Base-by-base conservation (phyloP, 2,888 invertebrate genomes). In the Habroteleia sp. region DNA sequence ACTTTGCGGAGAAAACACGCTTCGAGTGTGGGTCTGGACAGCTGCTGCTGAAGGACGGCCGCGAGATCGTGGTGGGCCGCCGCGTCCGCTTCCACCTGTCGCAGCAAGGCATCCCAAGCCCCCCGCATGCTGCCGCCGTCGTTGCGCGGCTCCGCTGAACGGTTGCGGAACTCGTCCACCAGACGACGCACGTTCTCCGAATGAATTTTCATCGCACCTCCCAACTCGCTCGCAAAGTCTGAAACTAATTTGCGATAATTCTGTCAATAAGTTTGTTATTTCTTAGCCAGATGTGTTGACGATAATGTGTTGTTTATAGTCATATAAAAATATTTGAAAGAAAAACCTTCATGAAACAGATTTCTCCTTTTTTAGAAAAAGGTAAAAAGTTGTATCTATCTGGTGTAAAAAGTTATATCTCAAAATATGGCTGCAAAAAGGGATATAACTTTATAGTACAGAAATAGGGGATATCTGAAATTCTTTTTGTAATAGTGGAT, bases 71-170 rank as follows among this genome's bases (percentile, higher is more conserved):
- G 93, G 10, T 95, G 94, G 39, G 95, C 93, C 85, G 95, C 92
- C 11, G 96, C 95, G 87, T 97, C 96, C 29, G 95, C 94, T 89
- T 97, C 97, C 74, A 96, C 95, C 89, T 97, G 96, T 87, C 96
- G 96, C 69, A 97, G 92, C 71, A 97, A 91, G 74, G 94, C 94
- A 89, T 97, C 97, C 97, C 97, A 97, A 71, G 95, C 94, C 87
- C 96, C 94, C 89, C 96, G 96, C 84, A 97, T 91, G 37, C 94
- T 93, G 89, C 93, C 92, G 56, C 94, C 93, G 84, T 97, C 97
- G 89, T 95, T 95, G 77, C 96, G 91, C 41, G 96, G 91, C 86
- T 97, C 97, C 52, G 93, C 93, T 89, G 95, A 95, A 85, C 94
- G 92, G 88, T 95, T 95, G 48, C 96, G 92, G 89, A 95, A 97